Evolutionary conservation across 2,797 vertebrate genomes (phyloP).

Genomic region (Pogoniulus pusillus): DNA sequence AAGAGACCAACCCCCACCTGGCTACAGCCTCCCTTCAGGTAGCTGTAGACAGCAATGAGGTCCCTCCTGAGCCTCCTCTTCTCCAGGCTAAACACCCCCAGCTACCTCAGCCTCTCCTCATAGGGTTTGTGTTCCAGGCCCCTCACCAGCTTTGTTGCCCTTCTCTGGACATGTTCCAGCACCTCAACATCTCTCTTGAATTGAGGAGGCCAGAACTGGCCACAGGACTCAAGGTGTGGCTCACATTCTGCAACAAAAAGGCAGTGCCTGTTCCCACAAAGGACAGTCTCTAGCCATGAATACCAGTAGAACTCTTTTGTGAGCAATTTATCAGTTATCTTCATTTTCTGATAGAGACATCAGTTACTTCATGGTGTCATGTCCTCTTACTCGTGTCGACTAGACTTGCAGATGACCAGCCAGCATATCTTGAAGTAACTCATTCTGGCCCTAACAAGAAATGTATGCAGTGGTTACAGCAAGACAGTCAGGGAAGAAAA

Average conservation of each 20-base stretch:
- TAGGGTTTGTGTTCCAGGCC: too few species aligned
- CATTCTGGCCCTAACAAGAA: neutral
- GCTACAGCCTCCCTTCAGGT: too few species aligned
- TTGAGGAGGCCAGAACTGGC: too few species aligned
- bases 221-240: too few species aligned
- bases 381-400: neutral
- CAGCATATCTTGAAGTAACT: neutral
- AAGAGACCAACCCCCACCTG: too few species aligned
- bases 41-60: too few species aligned
- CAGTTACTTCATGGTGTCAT: neutral
- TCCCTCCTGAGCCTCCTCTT: too few species aligned
- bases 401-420: neutral
- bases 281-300: neutral
- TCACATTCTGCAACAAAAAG: neutral
- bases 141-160: too few species aligned
- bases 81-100: too few species aligned
- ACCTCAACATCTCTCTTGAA: too few species aligned
- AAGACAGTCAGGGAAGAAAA: neutral
- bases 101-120: too few species aligned
- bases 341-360: neutral
- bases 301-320: neutral
- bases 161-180: too few species aligned
- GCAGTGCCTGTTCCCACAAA: neutral
- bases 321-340: neutral
- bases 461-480: neutral